phyloP scores from a whole-genome alignment of 1,140 invertebrate genomes.

The Trissolcus basalis region DNA sequence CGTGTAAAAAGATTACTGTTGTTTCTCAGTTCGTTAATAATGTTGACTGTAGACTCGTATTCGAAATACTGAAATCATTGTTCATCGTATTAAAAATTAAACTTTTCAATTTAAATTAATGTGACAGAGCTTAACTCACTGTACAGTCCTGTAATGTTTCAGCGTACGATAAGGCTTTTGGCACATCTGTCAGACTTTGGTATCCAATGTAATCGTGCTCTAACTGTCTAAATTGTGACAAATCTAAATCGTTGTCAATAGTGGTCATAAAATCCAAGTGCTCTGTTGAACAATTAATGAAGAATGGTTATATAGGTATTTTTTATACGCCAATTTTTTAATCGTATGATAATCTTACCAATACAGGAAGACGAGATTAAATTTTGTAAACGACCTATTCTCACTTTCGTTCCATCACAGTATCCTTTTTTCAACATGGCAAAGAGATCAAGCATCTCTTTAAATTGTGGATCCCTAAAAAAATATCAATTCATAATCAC shows the following conservation, averaged over 20 bases:
- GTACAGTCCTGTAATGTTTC: slow-evolving; percentile 80
- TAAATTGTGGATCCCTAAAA: slow-evolving; percentile 94
- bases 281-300: slow-evolving; percentile 81
- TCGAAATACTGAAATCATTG: slow-evolving; percentile 70
- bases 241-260: slow-evolving; percentile 83
- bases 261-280: slow-evolving; percentile 96
- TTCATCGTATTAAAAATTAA: too few relatives aligned
- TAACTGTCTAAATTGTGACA: slow-evolving; percentile 90
- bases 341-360: slow-evolving; percentile 75
- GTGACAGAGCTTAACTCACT: slow-evolving; percentile 74
- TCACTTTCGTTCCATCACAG: slow-evolving; percentile 95
- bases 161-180: slow-evolving; percentile 85
- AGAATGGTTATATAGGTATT: too few relatives aligned
- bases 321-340: too few relatives aligned
- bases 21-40: slow-evolving; percentile 83
- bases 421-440: slow-evolving; percentile 98
- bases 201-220: slow-evolving; percentile 96
- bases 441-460: slow-evolving; percentile 96
- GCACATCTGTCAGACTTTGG: slow-evolving; percentile 97
- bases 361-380: slow-evolving; percentile 96
- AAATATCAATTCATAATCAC: slow-evolving; percentile 13
- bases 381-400: slow-evolving; percentile 96
- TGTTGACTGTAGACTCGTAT: slow-evolving; percentile 82
- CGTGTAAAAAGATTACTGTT: slow-evolving; percentile 86
- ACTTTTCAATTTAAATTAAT: too few relatives aligned